Base-by-base conservation (phyloP, 2,888 invertebrate genomes). In the Chromoteleia sp. region DNA sequence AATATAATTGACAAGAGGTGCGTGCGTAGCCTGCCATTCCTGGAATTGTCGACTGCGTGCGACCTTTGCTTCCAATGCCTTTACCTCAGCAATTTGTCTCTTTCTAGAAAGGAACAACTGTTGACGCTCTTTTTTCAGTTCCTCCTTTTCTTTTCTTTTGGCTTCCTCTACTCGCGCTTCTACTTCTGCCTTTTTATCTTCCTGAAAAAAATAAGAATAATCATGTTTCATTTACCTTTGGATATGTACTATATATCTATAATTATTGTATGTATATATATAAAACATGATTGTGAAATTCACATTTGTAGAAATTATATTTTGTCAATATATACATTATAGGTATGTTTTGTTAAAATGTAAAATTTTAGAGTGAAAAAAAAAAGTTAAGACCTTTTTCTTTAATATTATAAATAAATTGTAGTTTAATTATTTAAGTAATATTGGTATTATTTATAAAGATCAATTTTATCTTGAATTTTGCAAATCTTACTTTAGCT, bases 141-240 rank as follows among this genome's bases (percentile, higher is more conserved):
- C 95, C 89, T 97, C 98, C 84, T 96, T 96, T 89, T 98, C 98
- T 88, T 95, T 93, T 67, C 96, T 94, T 70, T 97, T 97, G 88
- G 97, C 97, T 88, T 98, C 97, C 90, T 99, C 99, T 77, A 99
- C 94, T 91, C 98, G 97, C 76, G 96, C 96, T 92, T 99, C 99
- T 5, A 99, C 96, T 93, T 96, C 96, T 6, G 95, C 95, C 85
- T 97, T 94, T 91, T 96, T 97, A 71, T 96, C 95, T 89, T 96
- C 97, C 95, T 96, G 86, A 33, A 88, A 85, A 48, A n/a, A n/a
- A 41, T n/a, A 39, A n/a, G 12, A 1, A 50, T 15, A 25, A 30
- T 50, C n/a, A 36, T 36, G 30, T n/a, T n/a, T n/a, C n/a, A n/a
- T n/a, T n/a, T n/a, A n/a, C n/a, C n/a, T n/a, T n/a, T n/a, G n/a